These are phyloP conservation scores for Spermophilus dauricus DNA, from an alignment of 2,113 vertebrate genomes.

Conservation along the genomic window DNA sequence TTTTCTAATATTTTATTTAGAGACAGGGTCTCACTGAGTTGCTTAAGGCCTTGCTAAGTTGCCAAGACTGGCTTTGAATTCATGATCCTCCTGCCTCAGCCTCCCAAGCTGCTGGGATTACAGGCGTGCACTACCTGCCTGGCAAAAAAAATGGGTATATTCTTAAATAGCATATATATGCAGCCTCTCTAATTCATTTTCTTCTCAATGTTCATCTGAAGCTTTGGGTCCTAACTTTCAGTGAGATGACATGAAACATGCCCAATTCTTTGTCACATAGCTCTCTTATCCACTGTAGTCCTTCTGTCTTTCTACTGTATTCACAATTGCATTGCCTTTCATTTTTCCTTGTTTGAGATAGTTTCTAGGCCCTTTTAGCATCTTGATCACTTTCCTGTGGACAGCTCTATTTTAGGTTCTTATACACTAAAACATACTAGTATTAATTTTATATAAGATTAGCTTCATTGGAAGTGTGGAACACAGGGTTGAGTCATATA, in stretches of 20 bases:
- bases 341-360: neutral
- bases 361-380: neutral
- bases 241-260: neutral
- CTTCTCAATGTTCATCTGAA: neutral
- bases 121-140: too few relatives aligned
- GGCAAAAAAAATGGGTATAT: too few relatives aligned
- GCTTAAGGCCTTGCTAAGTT: too few relatives aligned
- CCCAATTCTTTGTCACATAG: neutral
- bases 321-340: neutral
- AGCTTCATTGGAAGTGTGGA: neutral
- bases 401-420: neutral
- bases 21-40: too few relatives aligned
- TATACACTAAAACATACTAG: neutral
- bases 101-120: too few relatives aligned
- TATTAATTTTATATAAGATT: slow-evolving; percentile 1
- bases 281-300: too few relatives aligned
- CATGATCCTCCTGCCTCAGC: too few relatives aligned
- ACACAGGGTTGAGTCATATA: neutral
- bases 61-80: too few relatives aligned
- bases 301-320: neutral
- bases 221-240: neutral
- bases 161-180: neutral
- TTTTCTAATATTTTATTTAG: too few relatives aligned
- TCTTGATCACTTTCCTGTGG: neutral
- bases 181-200: neutral